Conservation (phyloP, 2,113 vertebrate genomes). For the Australoheros scitulus region DNA sequence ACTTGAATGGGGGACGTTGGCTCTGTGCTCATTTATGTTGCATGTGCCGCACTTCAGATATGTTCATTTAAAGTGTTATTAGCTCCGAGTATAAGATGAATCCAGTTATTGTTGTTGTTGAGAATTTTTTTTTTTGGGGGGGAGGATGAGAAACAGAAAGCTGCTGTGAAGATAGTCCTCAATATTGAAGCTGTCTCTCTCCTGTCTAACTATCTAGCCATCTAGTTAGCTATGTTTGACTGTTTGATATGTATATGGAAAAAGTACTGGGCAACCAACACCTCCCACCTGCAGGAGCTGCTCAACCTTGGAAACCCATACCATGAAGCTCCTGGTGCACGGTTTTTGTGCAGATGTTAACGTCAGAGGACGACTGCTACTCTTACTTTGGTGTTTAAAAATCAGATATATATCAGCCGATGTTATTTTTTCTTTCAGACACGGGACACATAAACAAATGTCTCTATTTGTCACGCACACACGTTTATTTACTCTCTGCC, state of each 20-base stretch:
- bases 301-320: neutral
- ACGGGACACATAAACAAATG: no score
- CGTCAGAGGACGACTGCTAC: neutral
- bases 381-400: no score
- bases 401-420: no score
- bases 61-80: neutral
- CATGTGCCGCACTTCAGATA: accelerated
- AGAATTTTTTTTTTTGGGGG: neutral
- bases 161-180: neutral
- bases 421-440: no score
- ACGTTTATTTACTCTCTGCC: no score
- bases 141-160: neutral
- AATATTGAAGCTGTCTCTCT: neutral
- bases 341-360: neutral
- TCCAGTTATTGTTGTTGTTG: neutral
- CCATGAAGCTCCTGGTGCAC: neutral
- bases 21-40: neutral
- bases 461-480: no score
- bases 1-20: neutral
- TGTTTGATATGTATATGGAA: neutral
- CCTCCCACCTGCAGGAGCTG: neutral
- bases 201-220: neutral
- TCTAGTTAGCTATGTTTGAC: no score
- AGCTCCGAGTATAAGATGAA: neutral
- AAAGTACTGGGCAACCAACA: neutral